phyloP scores from a whole-genome alignment of 64 coral and sea anemone genomes.

The Cladopsammia gracilis region DNA sequence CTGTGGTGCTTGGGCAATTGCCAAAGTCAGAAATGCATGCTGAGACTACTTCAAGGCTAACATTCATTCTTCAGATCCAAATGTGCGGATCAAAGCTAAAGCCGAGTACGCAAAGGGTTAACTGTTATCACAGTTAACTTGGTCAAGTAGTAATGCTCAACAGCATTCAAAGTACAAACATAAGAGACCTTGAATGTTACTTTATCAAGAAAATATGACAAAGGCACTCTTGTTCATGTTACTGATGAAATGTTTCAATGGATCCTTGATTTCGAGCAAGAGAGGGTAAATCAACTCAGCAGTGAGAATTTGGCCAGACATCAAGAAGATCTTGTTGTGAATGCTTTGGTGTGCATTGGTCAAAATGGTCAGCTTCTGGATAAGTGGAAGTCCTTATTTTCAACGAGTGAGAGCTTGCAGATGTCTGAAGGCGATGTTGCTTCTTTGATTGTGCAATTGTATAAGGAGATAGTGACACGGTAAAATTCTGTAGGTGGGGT shows the following conservation, averaged over 20 bases:
- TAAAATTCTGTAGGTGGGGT: constrained; percentile 55
- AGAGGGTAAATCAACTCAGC: constrained; percentile 14
- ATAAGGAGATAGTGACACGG: constrained; percentile 16
- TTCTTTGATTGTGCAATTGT: neutral
- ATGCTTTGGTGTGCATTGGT: neutral
- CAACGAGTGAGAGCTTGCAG: neutral
- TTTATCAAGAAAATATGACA: neutral
- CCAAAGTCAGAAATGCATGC: constrained; percentile 7
- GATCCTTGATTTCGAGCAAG: neutral
- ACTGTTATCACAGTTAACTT: constrained; percentile 20
- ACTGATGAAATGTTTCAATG: neutral
- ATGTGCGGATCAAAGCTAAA: constrained; percentile 9
- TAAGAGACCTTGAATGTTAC: constrained; percentile 22
- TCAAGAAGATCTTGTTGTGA: neutral
- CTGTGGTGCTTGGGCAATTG: constrained; percentile 42
- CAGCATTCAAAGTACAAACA: neutral
- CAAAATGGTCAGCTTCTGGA: neutral
- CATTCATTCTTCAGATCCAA: constrained; percentile 22
- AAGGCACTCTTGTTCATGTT: neutral
- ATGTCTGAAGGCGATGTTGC: neutral
- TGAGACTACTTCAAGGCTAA: constrained; percentile 1
- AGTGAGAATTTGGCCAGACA: neutral
- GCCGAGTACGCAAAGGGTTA: constrained; percentile 14
- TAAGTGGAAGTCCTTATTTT: neutral
- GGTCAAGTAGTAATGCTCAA: constrained; percentile 16